Percentiles rank a stretch among this genome's conserved stretches.
Evolutionary conservation across 1,140 invertebrate species (phyloP).

Genomic region (Copidosoma floridanum): DNA sequence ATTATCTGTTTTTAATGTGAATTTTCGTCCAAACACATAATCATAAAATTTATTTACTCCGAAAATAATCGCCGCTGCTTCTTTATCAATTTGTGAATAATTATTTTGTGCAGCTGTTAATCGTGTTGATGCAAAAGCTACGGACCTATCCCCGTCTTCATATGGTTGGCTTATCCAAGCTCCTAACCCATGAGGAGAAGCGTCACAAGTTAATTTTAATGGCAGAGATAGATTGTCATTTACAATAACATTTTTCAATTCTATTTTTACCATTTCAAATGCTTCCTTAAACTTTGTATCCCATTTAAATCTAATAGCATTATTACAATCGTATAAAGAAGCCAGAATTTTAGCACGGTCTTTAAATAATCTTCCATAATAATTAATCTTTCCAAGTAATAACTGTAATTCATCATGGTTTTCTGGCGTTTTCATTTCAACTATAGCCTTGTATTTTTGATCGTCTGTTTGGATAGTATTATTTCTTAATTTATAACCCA

Average conservation of each 20-base stretch:
- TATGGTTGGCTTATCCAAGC: slow-evolving; percentile 17
- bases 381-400: slow-evolving; percentile 22
- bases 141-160: not conserved
- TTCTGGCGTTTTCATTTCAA: too few species aligned
- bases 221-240: not conserved
- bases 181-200: slow-evolving; percentile 14
- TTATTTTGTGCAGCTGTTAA: slow-evolving; percentile 42
- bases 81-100: slow-evolving; percentile 55
- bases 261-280: not conserved
- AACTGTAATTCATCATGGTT: slow-evolving; percentile 22
- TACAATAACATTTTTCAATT: not conserved
- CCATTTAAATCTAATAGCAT: slow-evolving; percentile 4
- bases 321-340: slow-evolving; percentile 13
- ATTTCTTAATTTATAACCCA: slow-evolving; percentile 7
- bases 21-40: slow-evolving; percentile 43
- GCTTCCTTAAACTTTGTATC: not conserved
- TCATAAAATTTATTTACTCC: slow-evolving; percentile 48
- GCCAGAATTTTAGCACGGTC: slow-evolving; percentile 14
- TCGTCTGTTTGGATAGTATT: slow-evolving; percentile 18
- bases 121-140: not conserved
- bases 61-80: slow-evolving; percentile 53
- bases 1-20: slow-evolving; percentile 45
- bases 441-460: too few species aligned
- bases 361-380: slow-evolving; percentile 22
- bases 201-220: slow-evolving; percentile 14